Conservation (phyloP, 2,888 invertebrate species). For the Melanophora roralis region DNA sequence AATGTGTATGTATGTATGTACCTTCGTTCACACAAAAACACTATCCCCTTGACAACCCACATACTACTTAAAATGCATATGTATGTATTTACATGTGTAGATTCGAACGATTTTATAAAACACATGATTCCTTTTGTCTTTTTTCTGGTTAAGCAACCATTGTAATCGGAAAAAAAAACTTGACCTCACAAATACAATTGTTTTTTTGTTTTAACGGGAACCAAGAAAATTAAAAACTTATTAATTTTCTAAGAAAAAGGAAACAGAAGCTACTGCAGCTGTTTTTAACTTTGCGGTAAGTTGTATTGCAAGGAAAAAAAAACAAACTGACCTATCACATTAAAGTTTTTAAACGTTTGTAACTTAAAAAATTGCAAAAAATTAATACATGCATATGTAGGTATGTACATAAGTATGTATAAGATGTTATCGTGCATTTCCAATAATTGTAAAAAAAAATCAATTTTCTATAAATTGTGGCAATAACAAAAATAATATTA, state of each 20-base stretch:
- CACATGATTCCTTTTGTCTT: conserved; percentile 52
- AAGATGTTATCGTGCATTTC: too few species aligned
- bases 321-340: background rate
- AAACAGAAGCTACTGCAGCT: background rate
- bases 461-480: background rate
- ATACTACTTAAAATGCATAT: background rate
- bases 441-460: too few species aligned
- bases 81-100: too few species aligned
- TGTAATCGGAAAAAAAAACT: conserved; percentile 34
- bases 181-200: conserved; percentile 28
- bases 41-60: conserved; percentile 53
- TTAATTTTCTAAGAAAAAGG: conserved; percentile 30
- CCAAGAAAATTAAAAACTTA: conserved; percentile 51
- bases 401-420: background rate
- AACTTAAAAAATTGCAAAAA: too few species aligned
- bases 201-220: conserved; percentile 44
- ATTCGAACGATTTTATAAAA: conserved; percentile 43
- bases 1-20: too few species aligned
- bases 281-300: background rate
- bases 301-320: background rate
- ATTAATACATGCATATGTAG: too few species aligned
- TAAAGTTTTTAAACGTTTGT: background rate
- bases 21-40: conserved; percentile 8
- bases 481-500: background rate
- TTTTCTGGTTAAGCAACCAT: conserved; percentile 21